These are phyloP conservation scores for Antechinus flavipes DNA, from an alignment of 2,113 vertebrate genomes.

Conservation along the genomic window DNA sequence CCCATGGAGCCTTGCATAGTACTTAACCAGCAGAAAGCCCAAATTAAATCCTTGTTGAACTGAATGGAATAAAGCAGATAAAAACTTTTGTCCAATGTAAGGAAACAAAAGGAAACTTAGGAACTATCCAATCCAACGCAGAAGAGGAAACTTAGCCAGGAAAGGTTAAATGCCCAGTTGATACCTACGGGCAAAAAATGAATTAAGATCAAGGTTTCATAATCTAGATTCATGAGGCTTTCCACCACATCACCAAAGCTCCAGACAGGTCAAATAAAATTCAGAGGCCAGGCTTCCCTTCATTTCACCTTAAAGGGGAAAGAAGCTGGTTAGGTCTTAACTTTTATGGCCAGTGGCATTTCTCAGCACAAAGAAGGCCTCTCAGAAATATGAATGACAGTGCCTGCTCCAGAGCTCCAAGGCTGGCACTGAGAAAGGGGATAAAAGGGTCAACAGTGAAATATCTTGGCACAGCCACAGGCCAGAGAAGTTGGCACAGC, in stretches of 20 bases:
- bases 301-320: constrained; percentile 55
- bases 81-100: neutral
- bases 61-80: constrained; percentile 8
- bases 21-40: neutral
- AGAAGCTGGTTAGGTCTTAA: constrained; percentile 55
- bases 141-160: neutral
- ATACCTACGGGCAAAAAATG: neutral
- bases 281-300: constrained; percentile 3
- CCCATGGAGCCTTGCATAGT: neutral
- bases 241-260: neutral
- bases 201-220: neutral
- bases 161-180: neutral
- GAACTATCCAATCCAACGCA: neutral
- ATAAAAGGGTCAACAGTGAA: constrained; percentile 61
- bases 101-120: neutral
- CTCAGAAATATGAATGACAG: constrained; percentile 46
- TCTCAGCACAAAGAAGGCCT: constrained; percentile 66
- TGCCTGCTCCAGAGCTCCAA: constrained; percentile 46
- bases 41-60: constrained; percentile 59
- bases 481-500: constrained; percentile 67
- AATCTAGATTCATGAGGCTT: neutral
- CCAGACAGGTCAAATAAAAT: constrained; percentile 47
- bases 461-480: constrained; percentile 10
- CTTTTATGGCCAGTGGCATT: constrained; percentile 44
- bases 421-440: constrained; percentile 61